Percentiles rank a stretch among this genome's conserved stretches.
Conservation (phyloP, 2,113 vertebrate species). For the Haemorhous mexicanus region DNA sequence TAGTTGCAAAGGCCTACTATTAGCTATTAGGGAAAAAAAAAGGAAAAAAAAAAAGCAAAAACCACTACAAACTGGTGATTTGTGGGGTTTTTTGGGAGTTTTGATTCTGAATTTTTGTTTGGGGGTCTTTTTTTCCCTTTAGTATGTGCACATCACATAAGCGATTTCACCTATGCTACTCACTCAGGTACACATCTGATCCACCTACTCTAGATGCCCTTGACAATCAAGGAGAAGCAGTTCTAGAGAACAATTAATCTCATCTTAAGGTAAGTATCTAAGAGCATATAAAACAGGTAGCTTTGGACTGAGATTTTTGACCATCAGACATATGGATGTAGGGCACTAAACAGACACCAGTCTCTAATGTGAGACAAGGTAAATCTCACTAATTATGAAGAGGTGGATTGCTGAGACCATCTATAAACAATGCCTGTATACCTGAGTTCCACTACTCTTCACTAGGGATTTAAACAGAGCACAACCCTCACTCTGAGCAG, state of each 20-base stretch:
- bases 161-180: not conserved
- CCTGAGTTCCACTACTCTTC: not conserved
- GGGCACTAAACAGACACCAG: not conserved
- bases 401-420: not conserved
- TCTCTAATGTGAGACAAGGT: not conserved
- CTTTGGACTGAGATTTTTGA: not conserved
- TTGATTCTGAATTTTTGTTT: not conserved
- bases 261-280: not conserved
- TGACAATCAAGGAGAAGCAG: not conserved
- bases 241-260: not conserved
- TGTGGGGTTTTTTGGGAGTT: rapidly evolving
- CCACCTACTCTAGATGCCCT: not conserved
- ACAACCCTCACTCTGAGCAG: not conserved
- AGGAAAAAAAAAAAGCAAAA: not conserved
- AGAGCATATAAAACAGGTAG: not conserved
- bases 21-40: not conserved
- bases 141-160: not conserved
- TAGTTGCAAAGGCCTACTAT: not conserved
- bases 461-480: not conserved
- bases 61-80: not conserved
- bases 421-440: not conserved
- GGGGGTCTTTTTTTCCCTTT: not conserved
- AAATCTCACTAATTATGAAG: not conserved
- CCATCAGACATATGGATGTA: not conserved
- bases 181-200: not conserved